A percentile compares a stretch with the other conserved stretches of the same genome.
Conservation (phyloP, 92 coral and sea anemone genomes). For the Parazoanthus darwini region DNA sequence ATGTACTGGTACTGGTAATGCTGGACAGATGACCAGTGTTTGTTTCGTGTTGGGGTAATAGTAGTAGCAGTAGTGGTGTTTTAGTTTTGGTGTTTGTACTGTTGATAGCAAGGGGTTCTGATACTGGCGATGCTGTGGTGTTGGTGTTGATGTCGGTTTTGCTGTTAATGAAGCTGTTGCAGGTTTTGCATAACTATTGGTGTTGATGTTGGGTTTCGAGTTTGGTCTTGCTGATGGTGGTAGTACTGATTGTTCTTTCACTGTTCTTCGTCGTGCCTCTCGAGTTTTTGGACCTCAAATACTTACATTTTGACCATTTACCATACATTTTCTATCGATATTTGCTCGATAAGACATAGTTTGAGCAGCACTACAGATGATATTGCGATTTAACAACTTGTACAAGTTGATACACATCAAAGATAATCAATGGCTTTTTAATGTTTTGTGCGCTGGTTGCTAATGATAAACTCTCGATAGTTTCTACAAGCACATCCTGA, state of each 20-base stretch:
- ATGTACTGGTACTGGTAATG: not conserved
- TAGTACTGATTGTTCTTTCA: not conserved
- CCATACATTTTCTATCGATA: no score
- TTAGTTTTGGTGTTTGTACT: not conserved
- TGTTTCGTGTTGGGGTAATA: no score
- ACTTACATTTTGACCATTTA: no score
- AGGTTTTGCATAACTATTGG: not conserved
- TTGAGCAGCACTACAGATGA: no score
- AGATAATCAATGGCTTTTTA: not conserved
- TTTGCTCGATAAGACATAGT: no score
- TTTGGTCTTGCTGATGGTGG: not conserved
- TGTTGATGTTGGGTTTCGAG: not conserved
- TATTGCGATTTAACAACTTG: not conserved
- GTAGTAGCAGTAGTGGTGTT: no score
- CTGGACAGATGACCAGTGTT: no score
- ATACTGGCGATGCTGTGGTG: not conserved
- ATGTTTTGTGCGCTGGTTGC: not conserved
- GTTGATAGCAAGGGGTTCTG: not conserved
- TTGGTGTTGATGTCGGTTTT: not conserved
- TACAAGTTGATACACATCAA: not conserved
- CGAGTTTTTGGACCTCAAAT: no score
- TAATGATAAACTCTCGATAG: conserved; percentile 18
- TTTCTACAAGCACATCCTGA: conserved; percentile 68
- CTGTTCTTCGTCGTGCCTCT: not conserved
- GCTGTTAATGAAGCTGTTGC: not conserved